A percentile compares a stretch with the other conserved stretches of the same genome.
Conservation (phyloP, 2,113 vertebrate species). For the Dendrocopos noguchii region DNA sequence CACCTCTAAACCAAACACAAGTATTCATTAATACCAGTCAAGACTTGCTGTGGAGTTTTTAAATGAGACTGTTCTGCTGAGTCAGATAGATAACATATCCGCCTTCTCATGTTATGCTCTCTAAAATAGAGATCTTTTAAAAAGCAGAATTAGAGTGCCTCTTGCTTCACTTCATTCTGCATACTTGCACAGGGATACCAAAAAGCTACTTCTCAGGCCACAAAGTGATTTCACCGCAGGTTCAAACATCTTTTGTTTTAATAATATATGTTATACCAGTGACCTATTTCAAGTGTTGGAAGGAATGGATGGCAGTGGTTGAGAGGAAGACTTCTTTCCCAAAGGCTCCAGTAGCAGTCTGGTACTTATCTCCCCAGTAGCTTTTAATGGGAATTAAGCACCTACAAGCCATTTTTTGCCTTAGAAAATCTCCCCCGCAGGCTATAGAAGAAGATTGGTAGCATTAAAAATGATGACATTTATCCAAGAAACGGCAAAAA, state of each 20-base stretch:
- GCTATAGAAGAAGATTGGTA: slow-evolving; percentile 61
- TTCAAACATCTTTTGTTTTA: slow-evolving; percentile 23
- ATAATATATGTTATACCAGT: neutral
- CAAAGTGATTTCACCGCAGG: neutral
- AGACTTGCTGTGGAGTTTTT: neutral
- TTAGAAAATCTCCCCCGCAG: slow-evolving; percentile 39
- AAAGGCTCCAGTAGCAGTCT: neutral
- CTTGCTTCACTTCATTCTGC: neutral
- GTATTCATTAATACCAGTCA: slow-evolving; percentile 13
- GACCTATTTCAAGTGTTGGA: slow-evolving; percentile 15
- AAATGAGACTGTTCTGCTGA: slow-evolving; percentile 54
- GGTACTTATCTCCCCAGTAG: slow-evolving; percentile 25
- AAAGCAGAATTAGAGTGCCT: neutral
- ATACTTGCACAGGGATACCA: neutral
- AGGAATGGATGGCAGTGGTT: neutral
- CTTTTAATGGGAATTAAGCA: slow-evolving; percentile 62
- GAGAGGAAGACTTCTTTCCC: slow-evolving; percentile 21
- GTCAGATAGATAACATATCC: slow-evolving; percentile 33
- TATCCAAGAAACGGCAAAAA: slow-evolving; percentile 66
- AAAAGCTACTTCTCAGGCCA: slow-evolving; percentile 2
- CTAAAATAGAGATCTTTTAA: slow-evolving; percentile 36
- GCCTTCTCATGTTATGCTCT: slow-evolving; percentile 13
- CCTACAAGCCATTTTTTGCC: slow-evolving; percentile 48
- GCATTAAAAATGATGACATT: slow-evolving; percentile 68
- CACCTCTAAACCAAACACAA: neutral